These are phyloP conservation scores for Drosophila nigricruria DNA, from an alignment of 2,888 invertebrate genomes.

Conservation along the genomic window DNA sequence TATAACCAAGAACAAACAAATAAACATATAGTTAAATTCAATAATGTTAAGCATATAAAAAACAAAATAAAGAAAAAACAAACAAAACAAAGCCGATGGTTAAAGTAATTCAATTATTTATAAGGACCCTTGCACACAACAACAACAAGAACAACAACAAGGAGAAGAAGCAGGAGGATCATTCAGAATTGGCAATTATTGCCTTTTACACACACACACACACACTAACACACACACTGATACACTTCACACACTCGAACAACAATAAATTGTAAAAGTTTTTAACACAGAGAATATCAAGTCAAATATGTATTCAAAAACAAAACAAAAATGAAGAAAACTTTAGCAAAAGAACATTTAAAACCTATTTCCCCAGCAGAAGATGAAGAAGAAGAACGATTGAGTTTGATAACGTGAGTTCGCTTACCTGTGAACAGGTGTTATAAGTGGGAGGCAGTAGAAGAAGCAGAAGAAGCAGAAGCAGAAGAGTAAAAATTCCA, in stretches of 20 bases:
- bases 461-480: not conserved
- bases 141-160: conserved; percentile 38
- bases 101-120: conserved; percentile 70
- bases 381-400: conserved; percentile 28
- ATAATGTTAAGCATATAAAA: conserved; percentile 72
- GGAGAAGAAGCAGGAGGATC: conserved; percentile 32
- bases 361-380: conserved; percentile 45
- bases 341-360: conserved; percentile 66
- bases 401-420: conserved; percentile 40
- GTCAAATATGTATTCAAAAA: conserved; percentile 46
- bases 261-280: conserved; percentile 63
- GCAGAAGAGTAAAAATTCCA: conserved; percentile 38
- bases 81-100: conserved; percentile 47
- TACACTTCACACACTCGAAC: conserved; percentile 35
- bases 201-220: conserved; percentile 34
- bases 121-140: conserved; percentile 64
- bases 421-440: conserved; percentile 20
- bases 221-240: conserved; percentile 9
- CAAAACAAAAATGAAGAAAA: conserved; percentile 2
- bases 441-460: conserved; percentile 30
- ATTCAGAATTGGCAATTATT: conserved; percentile 56
- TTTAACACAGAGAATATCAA: conserved; percentile 42
- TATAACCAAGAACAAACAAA: conserved; percentile 79
- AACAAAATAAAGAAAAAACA: conserved; percentile 38
- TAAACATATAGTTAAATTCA: conserved; percentile 79